Conservation (phyloP, 2,888 invertebrate species). For the Dinocampus coccinellae region DNA sequence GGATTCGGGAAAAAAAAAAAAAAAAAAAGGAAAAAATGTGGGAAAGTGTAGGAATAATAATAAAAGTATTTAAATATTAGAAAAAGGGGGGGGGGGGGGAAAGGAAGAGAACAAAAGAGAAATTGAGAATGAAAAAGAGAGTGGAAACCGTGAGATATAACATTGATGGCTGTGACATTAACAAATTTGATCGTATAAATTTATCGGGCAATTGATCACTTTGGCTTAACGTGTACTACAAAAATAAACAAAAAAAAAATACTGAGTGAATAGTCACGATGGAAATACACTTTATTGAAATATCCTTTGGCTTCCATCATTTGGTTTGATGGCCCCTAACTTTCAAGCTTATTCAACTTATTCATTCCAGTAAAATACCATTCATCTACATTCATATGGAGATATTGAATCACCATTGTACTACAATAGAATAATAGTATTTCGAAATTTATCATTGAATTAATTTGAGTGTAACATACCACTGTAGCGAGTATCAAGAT, state of each 20-base stretch:
- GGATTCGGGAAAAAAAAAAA: background rate
- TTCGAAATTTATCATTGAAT: background rate
- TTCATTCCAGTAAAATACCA: background rate
- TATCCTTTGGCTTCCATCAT: constrained; percentile 7
- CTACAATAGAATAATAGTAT: background rate
- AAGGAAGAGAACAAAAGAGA: constrained; percentile 7
- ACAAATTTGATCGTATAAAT: constrained; percentile 29
- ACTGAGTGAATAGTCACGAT: constrained; percentile 5
- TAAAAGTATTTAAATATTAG: constrained; percentile 7
- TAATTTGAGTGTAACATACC: constrained; percentile 14
- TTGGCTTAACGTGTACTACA: constrained; percentile 17
- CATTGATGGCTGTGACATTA: constrained; percentile 28
- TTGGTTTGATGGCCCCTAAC: background rate
- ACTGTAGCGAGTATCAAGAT: constrained; percentile 43
- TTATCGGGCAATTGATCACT: constrained; percentile 25
- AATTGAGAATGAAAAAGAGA: background rate
- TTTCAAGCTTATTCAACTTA: background rate
- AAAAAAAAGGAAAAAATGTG: constrained; percentile 5
- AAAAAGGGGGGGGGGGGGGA: background rate
- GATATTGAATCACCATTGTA: background rate
- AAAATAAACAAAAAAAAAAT: constrained; percentile 16
- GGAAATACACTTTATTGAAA: constrained; percentile 14
- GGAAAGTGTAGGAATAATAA: background rate
- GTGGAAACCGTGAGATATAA: background rate
- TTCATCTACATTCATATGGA: background rate